These are phyloP conservation scores for Lathamus discolor DNA, from an alignment of 2,113 vertebrate species.

Conservation along the genomic window DNA sequence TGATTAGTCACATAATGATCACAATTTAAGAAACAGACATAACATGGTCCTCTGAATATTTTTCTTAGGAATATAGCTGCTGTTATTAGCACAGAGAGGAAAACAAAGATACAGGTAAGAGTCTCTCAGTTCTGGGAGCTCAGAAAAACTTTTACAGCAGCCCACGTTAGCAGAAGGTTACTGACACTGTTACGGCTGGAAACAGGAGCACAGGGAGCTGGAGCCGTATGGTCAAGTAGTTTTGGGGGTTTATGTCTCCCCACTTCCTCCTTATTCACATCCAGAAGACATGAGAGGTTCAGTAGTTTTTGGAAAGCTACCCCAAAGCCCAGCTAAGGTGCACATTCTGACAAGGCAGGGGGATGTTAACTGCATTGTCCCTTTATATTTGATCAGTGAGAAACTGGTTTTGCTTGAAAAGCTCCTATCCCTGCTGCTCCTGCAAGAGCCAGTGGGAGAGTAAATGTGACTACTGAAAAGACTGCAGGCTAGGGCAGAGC, in stretches of 20 bases:
- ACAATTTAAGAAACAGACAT: conserved; percentile 36
- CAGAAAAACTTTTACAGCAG: neutral
- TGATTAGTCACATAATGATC: conserved; percentile 67
- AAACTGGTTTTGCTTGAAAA: neutral
- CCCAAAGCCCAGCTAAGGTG: neutral
- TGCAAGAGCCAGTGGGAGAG: neutral
- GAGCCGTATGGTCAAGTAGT: neutral
- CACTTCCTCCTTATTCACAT: neutral
- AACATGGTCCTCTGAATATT: conserved; percentile 44
- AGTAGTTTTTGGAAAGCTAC: neutral
- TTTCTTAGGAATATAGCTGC: conserved; percentile 38
- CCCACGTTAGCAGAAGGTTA: neutral
- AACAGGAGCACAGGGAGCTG: neutral
- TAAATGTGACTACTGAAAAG: neutral
- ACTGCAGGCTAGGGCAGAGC: neutral
- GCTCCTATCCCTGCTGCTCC: neutral
- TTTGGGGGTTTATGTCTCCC: neutral
- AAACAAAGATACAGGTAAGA: conserved; percentile 31
- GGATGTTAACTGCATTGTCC: fast-evolving
- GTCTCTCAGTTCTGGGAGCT: neutral
- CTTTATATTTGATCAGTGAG: neutral
- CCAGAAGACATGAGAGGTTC: neutral
- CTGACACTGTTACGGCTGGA: fast-evolving
- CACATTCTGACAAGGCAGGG: neutral
- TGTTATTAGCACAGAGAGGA: conserved; percentile 22